These are phyloP conservation scores for Leucoraja ocellata DNA, from an alignment of 2,797 vertebrate species.

Conservation along the genomic window DNA sequence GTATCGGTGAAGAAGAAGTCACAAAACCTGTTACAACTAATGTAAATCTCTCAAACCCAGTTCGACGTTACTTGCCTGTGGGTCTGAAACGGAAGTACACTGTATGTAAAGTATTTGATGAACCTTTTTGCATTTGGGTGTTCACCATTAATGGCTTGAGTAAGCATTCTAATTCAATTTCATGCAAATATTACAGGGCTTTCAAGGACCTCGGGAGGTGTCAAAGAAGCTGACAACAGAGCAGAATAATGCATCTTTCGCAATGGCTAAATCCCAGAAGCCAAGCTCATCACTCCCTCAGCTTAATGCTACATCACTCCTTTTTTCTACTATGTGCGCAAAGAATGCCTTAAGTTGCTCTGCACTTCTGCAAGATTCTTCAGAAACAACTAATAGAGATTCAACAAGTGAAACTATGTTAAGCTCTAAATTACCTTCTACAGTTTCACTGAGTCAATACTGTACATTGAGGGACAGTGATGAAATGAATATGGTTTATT, in stretches of 20 bases:
- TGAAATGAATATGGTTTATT: neutral
- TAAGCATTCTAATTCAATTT: neutral
- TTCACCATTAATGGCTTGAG: neutral
- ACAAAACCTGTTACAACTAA: constrained; percentile 36
- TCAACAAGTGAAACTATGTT: rapidly evolving
- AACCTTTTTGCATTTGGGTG: neutral
- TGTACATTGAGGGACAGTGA: constrained; percentile 36
- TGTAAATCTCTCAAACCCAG: constrained; percentile 33
- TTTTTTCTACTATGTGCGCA: constrained; percentile 51
- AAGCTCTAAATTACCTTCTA: constrained; percentile 40
- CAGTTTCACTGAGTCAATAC: neutral
- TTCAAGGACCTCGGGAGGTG: constrained; percentile 57
- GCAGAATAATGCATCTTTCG: constrained; percentile 42
- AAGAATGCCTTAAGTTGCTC: constrained; percentile 33
- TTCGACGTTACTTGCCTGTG: constrained; percentile 47
- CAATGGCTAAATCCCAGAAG: neutral
- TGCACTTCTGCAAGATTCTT: neutral
- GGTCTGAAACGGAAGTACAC: constrained; percentile 61
- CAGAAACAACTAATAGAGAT: neutral
- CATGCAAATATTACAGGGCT: constrained; percentile 51
- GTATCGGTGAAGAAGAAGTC: constrained; percentile 39
- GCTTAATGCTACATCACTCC: constrained; percentile 45
- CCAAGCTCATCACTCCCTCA: constrained; percentile 42
- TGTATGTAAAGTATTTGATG: constrained; percentile 47
- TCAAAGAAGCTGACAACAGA: constrained; percentile 48